Evolutionary conservation across 1,140 invertebrate species (phyloP).

Genomic region (Heterodera schachtii): DNA sequence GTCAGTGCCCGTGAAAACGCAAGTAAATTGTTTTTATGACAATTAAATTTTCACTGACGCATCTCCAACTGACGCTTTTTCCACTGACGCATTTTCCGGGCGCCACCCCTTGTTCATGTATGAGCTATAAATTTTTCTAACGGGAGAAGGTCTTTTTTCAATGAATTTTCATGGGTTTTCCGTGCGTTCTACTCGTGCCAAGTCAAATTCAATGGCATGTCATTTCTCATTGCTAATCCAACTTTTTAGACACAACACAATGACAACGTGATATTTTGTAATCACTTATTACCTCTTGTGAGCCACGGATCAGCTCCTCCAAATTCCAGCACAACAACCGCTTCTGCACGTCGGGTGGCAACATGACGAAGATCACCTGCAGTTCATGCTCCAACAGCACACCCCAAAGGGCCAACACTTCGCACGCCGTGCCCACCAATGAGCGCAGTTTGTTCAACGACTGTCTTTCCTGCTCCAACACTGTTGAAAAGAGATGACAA

Average conservation of each 20-base stretch:
- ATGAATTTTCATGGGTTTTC: neutral
- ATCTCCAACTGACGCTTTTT: too few relatives aligned
- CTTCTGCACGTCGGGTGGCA: conserved; percentile 73
- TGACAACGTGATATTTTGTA: too few relatives aligned
- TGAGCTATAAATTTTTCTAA: too few relatives aligned
- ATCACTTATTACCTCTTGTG: conserved; percentile 74
- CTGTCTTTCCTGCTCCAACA: conserved; percentile 70
- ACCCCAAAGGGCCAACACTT: conserved; percentile 90
- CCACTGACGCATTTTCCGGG: too few relatives aligned
- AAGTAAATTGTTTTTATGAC: too few relatives aligned
- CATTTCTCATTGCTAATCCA: too few relatives aligned
- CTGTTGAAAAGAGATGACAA: too few relatives aligned
- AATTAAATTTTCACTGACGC: too few relatives aligned
- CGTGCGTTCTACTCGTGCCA: neutral
- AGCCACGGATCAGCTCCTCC: conserved; percentile 80
- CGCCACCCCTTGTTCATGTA: too few relatives aligned
- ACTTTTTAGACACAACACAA: too few relatives aligned
- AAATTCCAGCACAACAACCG: conserved; percentile 74
- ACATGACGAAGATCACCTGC: conserved; percentile 73
- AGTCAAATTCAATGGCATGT: too few relatives aligned
- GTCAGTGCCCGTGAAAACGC: too few relatives aligned
- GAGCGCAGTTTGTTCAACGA: conserved; percentile 79
- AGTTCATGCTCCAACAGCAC: conserved; percentile 89
- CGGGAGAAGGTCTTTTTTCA: neutral
- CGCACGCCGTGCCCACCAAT: conserved; percentile 79